Base-by-base conservation (phyloP, 2,888 invertebrate genomes). In the Lapara coniferarum region DNA sequence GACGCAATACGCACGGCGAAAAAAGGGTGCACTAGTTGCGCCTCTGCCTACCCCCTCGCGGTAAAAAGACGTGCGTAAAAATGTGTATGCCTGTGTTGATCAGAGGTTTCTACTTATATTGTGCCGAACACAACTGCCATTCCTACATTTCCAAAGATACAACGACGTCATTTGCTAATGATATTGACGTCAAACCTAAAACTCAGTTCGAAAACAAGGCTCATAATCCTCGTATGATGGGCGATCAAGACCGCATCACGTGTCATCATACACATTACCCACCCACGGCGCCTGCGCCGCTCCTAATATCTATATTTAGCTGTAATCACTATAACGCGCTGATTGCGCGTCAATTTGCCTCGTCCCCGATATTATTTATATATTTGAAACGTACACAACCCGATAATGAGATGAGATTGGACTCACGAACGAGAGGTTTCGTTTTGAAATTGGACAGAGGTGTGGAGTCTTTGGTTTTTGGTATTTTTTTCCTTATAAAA, bases 261-360 rank as follows among this genome's bases (percentile, higher is more conserved):
- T 66, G 46, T 66, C 66, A 49, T 66, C 56, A 25, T 16, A 49
- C 37, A 37, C 44, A 12, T 66, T 16, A 66, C 71, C 68, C 80
- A 80, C 83, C 83, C 85, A 85, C 76, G 72, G 76, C 71, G 73
- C 58, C 66, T 67, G 68, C 70, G 66, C 55, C 67, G 19, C 63
- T 37, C 66, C 72, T 92, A 93, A 93, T 92, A 89, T 92, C 91
- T 92, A 90, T 91, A 92, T 92, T 93, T 89, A 90, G 80, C 78
- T 77, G 84, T 90, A 91, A 91, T 90, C 86, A 86, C 81, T 77
- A 81, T 85, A 84, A 84, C 84, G 81, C 86, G 83, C 85, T 88
- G 92, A 93, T 92, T 92, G 91, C 84, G 87, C 90, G 87, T 90
- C 92, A 91, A 90, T 91, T 91, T 90, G 86, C 86, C 86, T 86